Evolutionary conservation across 2,888 invertebrate genomes (phyloP), one percentile per base, ranked within the genome.

Genomic region (Gasteruption jaculator): DNA sequence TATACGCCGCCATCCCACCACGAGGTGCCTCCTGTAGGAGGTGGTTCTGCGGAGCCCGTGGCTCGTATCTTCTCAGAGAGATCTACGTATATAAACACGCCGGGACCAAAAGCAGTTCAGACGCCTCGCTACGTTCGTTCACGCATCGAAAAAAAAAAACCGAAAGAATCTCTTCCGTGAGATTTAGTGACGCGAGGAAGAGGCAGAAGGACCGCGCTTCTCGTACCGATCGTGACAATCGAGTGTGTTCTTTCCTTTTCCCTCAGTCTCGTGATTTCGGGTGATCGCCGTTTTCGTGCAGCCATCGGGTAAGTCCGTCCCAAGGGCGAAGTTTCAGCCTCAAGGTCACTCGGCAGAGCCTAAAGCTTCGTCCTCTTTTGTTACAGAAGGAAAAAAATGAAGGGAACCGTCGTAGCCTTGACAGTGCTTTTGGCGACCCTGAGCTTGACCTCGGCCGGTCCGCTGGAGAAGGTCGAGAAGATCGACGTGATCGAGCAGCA

Each of bases 61-160:
- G 51, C 38, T 50, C 35, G 40, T 56, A 52, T 60, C 57, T 56
- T 52, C 54, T 54, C 56, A 57, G 57, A 30, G 55, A 55, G 61
- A 67, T 65, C 66, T 59, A 66, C 65, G 63, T 71, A 71, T 71
- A 71, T 71, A 71, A 69, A 65, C 55, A 64, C 58, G 57, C 48
- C 58, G 60, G 64, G 66, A 64, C 67, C 53, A 61, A 58, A 67
- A 58, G 60, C 61, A 60, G 61, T 58, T 68, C 68, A 71, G 70
- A 71, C 63, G 61, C 61, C 58, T 65, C 52, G 57, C 54, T 57
- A 50, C 60, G 61, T 58, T 64, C 61, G 61, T 61, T 60, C 57
- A 62, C 58, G 56, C 58, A 56, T 56, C 57, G 55, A 51, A 50
- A 50, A 41, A 48, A 42, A 34, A n/a, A n/a, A n/a, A n/a, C n/a